Conservation (phyloP, 2,888 invertebrate genomes). For the Diplazon laetatorius region DNA sequence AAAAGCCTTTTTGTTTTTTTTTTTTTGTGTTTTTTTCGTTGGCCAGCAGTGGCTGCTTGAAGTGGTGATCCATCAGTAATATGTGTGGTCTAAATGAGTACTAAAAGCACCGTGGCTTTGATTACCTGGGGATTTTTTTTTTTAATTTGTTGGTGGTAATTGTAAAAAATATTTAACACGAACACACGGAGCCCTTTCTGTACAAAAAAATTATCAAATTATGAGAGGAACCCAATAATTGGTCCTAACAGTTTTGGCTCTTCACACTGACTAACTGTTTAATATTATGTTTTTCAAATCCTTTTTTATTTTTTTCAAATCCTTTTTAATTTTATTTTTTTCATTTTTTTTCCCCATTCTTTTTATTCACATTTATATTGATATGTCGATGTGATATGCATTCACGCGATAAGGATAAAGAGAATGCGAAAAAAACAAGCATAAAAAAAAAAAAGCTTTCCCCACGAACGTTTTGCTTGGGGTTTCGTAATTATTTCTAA, state of each 20-base stretch:
- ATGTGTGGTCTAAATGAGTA: not conserved
- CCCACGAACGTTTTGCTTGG: constrained; percentile 22
- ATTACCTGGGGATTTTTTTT: too few relatives aligned
- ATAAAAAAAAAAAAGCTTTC: constrained; percentile 12
- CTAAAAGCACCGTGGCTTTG: too few relatives aligned
- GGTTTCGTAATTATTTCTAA: constrained; percentile 74
- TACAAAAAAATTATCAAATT: too few relatives aligned
- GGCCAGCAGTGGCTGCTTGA: constrained; percentile 9
- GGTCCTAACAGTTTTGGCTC: too few relatives aligned
- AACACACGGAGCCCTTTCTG: too few relatives aligned
- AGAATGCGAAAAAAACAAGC: not conserved
- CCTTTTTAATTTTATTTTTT: too few relatives aligned
- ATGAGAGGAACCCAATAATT: too few relatives aligned
- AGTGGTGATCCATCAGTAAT: not conserved
- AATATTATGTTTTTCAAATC: too few relatives aligned
- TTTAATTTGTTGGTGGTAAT: too few relatives aligned
- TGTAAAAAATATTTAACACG: too few relatives aligned
- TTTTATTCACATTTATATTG: not conserved
- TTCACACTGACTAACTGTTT: too few relatives aligned
- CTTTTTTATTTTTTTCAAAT: not conserved
- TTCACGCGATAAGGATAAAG: not conserved
- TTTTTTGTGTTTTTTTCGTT: not conserved
- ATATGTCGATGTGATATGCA: constrained; percentile 15
- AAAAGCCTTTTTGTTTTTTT: not conserved
- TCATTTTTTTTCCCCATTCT: not conserved